A percentile compares a stretch with the other conserved stretches of the same genome.
Evolutionary conservation across 1,140 invertebrate genomes (phyloP).

Genomic region (Aphidius gifuensis): DNA sequence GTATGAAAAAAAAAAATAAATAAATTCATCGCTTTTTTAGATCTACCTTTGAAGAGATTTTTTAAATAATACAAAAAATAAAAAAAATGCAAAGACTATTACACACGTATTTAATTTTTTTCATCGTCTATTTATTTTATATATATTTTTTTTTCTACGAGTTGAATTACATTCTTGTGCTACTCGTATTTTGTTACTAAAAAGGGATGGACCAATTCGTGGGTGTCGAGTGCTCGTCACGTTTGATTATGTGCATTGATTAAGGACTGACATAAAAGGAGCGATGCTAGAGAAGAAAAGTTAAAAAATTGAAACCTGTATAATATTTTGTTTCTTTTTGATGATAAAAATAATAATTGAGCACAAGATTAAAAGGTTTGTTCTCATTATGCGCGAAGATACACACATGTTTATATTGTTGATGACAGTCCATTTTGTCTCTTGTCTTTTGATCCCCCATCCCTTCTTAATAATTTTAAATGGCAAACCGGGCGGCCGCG

Average conservation of each 20-base stretch:
- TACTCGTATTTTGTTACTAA: conserved; percentile 21
- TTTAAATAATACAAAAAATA: conserved; percentile 8
- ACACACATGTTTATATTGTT: background rate
- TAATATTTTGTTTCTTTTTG: conserved; percentile 11
- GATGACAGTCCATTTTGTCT: conserved; percentile 23
- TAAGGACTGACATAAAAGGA: conserved; percentile 28
- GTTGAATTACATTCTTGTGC: conserved; percentile 19
- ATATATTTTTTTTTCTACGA: background rate
- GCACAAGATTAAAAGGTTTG: conserved; percentile 27
- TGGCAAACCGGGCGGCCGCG: background rate
- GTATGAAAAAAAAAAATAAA: no score
- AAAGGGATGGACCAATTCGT: conserved; percentile 18
- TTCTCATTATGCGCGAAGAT: conserved; percentile 22
- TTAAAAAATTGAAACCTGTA: background rate
- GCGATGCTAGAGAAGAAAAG: conserved; percentile 29
- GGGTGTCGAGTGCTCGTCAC: conserved; percentile 34
- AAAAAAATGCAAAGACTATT: conserved; percentile 13
- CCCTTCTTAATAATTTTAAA: background rate
- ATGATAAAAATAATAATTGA: conserved; percentile 26
- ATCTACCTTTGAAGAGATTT: no score
- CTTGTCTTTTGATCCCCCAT: background rate
- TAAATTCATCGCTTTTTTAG: no score
- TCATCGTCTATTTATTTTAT: background rate
- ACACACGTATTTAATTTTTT: background rate
- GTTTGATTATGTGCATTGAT: conserved; percentile 43